Evolutionary conservation across 2,113 vertebrate genomes (phyloP), one percentile per base, ranked within the genome.

Genomic region (Helogale parvula): DNA sequence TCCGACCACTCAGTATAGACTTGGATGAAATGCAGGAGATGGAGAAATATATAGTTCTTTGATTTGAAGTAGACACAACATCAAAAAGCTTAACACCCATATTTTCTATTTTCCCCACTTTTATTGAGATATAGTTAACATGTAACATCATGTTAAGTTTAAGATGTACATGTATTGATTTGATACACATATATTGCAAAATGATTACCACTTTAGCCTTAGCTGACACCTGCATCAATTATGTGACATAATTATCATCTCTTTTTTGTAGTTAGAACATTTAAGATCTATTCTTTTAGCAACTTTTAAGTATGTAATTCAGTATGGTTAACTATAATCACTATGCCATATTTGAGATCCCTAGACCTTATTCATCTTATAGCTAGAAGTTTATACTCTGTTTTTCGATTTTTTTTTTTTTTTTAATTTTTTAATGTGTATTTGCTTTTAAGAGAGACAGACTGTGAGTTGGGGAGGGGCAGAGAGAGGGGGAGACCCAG

Each of bases 351-450:
- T 33, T 71, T 68, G 50, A 80, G 65, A 33, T 87, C 14, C 66
- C 50, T 7, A 63, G 65, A 79, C 80, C 41, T 92, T 80, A 72
- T 0, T 95, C 17, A 69, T 87, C 52, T 87, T 63, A 72, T 1
- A 81, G 88, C 74, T 66, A 15, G 21, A 81, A 92, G 83, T 95
- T 88, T 45, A n/a, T 87, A 88, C 29, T 84, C 16, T 92, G 9
- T 8, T 60, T 60, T 60, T 60, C 9, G 2, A 60, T 60, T 60
- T 60, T 60, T 23, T n/a, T n/a, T n/a, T n/a, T n/a, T n/a, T n/a
- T n/a, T n/a, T n/a, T n/a, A n/a, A n/a, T n/a, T n/a, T n/a, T n/a
- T n/a, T n/a, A n/a, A n/a, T n/a, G n/a, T n/a, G n/a, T n/a, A n/a
- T n/a, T n/a, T n/a, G n/a, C n/a, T n/a, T n/a, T n/a, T n/a, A n/a